A percentile compares a stretch with the other conserved stretches of the same genome.
phyloP scores from a whole-genome alignment of 2,888 invertebrate genomes.

The Bombylius major region DNA sequence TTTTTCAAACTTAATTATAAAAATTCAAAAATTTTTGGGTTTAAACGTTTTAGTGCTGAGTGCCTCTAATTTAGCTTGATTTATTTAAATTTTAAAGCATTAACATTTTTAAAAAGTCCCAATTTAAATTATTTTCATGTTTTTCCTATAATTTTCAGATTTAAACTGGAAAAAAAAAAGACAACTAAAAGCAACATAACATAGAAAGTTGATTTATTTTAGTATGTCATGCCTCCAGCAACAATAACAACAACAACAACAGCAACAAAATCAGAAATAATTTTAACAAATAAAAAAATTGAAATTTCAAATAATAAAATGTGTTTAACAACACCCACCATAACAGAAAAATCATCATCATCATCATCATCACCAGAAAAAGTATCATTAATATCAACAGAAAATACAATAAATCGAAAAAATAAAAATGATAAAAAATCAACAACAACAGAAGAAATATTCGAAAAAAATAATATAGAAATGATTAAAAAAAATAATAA shows the following conservation, averaged over 20 bases:
- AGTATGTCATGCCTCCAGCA: conserved; percentile 7
- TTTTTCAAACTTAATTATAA: no score
- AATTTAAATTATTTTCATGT: no score
- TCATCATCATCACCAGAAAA: neutral
- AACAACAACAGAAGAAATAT: neutral
- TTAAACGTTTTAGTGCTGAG: no score
- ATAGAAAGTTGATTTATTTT: no score
- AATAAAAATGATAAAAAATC: neutral
- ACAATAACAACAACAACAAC: neutral
- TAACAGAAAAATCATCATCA: neutral
- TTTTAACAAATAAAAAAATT: neutral
- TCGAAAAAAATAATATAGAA: neutral
- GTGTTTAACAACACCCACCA: conserved; percentile 2
- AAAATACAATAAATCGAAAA: neutral
- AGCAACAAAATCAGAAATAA: neutral
- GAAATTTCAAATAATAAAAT: neutral
- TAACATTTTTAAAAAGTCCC: no score
- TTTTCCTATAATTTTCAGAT: no score
- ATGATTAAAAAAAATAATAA: neutral
- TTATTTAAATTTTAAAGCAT: no score
- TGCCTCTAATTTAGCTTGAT: no score
- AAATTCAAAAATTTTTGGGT: no score
- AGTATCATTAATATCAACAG: neutral
- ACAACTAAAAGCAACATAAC: neutral
- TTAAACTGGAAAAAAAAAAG: no score